Evolutionary conservation across 2,888 invertebrate genomes (phyloP), one percentile per base, ranked within the genome.

Genomic region (Andrena bicolor): DNA sequence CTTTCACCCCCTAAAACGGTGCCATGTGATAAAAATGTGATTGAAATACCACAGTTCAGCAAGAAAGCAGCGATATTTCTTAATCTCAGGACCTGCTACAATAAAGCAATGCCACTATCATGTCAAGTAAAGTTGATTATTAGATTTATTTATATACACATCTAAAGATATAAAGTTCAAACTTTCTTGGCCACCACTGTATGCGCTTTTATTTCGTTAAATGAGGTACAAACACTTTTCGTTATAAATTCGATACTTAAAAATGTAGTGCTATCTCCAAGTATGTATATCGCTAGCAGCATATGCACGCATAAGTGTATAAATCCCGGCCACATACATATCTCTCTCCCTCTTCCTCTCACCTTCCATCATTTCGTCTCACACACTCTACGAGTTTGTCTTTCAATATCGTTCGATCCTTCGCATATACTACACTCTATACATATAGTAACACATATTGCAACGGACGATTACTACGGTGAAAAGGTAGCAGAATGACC

Each of bases 401-500:
- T 82, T 76, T 82, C 68, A 51, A 74, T 68, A 56, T 68, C n/a
- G 56, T 20, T 30, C 56, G 26, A 66, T 28, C 6, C 58, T 23
- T 13, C 64, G n/a, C 49, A 30, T 4, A 56, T 23, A 26, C 23
- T 4, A 51, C 20, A 51, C 51, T 8, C 20, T n/a, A 8, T 51
- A 56, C 65, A 61, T 16, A 16, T 53, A 63, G 72, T 53, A 51
- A n/a, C 30, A 32, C 69, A 56, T 8, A 20, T n/a, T 60, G 53
- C 61, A 69, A 61, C 63, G 58, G 66, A 51, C 51, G 65, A 82
- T 84, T 73, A 65, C 76, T 66, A 32, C 26, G 64, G 49, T 28
- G 51, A 28, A 41, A 60, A 58, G 28, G 23, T 71, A 58, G 35
- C 64, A 30, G 68, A 73, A 23, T 41, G 49, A 35, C 16, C 20